phyloP scores from a whole-genome alignment of 2,113 vertebrate species.

The Zapornia atra region DNA sequence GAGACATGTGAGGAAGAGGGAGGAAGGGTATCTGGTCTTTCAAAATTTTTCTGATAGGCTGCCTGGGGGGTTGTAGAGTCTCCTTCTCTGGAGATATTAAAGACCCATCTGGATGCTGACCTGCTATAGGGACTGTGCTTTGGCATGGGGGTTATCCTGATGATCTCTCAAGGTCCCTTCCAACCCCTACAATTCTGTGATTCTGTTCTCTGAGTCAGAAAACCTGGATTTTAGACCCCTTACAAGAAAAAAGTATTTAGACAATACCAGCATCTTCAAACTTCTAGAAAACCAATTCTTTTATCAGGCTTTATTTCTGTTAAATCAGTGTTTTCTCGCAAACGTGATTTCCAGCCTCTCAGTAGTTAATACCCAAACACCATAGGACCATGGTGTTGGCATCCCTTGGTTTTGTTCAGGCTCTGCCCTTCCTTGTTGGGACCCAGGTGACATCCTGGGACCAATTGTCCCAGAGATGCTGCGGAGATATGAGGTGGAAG shows the following conservation, averaged over 20 bases:
- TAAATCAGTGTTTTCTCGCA: neutral
- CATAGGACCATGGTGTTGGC: accelerated
- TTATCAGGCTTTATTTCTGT: neutral
- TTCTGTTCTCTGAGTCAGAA: neutral
- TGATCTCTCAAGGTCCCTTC: no score
- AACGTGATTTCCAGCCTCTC: neutral
- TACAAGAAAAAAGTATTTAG: neutral
- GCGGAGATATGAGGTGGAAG: neutral
- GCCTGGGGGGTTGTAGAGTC: no score
- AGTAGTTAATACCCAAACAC: neutral
- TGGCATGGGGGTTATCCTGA: no score
- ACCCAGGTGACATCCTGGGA: neutral
- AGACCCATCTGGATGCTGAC: no score
- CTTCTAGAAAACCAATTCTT: neutral
- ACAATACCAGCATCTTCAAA: neutral
- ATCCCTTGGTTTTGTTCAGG: neutral
- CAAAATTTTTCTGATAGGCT: neutral
- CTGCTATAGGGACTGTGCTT: no score
- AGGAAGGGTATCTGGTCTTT: neutral
- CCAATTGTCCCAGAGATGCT: neutral
- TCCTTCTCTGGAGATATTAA: no score
- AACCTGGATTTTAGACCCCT: neutral
- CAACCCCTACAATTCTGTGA: no score
- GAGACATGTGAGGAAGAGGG: neutral
- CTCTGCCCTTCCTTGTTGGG: neutral